Base-by-base conservation (phyloP, 2,797 vertebrate genomes). In the Loriculus beryllinus region DNA sequence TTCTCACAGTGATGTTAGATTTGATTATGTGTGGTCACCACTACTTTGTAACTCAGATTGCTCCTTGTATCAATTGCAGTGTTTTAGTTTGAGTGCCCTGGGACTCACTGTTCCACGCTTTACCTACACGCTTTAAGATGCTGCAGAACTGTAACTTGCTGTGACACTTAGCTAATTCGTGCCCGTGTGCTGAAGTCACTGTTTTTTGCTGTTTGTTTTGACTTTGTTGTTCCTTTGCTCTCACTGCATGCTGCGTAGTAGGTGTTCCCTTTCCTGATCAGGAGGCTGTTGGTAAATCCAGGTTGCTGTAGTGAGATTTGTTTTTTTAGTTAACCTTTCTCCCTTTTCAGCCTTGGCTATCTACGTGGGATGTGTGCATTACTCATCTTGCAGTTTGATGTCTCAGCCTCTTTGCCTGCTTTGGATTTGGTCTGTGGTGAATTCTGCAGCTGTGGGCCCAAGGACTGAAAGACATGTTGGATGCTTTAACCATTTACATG, bases 81-180 rank as follows among this genome's bases (percentile, higher is more conserved):
- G 9, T 23, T 90, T 60, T 21, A 4, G 15, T n/a, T 87, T 57
- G 17, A 69, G 57, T 5, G 47, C 33, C n/a, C 37, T 63, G 67
- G 87, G 42, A 82, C 82, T 42, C 26, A 7, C 31, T 86, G 69
- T 92, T 93, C 83, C 45, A 12, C 71, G 29, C 39, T 37, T 47
- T 65, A 31, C 42, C 18, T 62, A 12, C 0, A 0, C 29, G 78
- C 57, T 39, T 86, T n/a, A 43, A 83, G 91, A 76, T 0, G 0
- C 56, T 86, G 82, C 72, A 69, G 39, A 89, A 70, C n/a, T 72
- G 31, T 69, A 68, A 68, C 79, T 54, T 42, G 51, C 82, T 83
- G 79, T 63, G 74, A 74, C 60, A 52, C 57, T 52, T 31, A 9
- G 33, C 63, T 33, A 56, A 81, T 83, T 92, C 62, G 49, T 63